Evolutionary conservation across 2,113 vertebrate species (phyloP).

Genomic region (Labrus mixtus): DNA sequence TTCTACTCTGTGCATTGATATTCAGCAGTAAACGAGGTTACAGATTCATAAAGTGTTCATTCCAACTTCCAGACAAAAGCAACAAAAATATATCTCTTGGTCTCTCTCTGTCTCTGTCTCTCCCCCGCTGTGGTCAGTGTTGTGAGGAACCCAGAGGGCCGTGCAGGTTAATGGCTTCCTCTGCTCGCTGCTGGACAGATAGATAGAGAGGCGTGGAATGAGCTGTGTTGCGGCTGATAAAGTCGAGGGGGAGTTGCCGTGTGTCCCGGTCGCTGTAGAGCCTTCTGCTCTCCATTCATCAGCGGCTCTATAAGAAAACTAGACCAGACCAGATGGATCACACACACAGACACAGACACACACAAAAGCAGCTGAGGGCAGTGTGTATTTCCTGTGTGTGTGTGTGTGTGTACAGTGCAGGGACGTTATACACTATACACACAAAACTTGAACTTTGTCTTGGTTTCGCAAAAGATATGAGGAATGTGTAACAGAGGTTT

Average conservation of each 20-base stretch:
- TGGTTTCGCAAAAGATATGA: background rate
- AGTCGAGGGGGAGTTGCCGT: slow-evolving; percentile 43
- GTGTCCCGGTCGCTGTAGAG: slow-evolving; percentile 46
- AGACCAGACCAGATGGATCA: slow-evolving; percentile 32
- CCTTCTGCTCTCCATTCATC: slow-evolving; percentile 59
- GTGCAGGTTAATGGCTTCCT: slow-evolving; percentile 55
- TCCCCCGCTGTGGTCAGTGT: slow-evolving; percentile 9
- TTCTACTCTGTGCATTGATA: background rate
- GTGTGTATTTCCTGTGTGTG: slow-evolving; percentile 20
- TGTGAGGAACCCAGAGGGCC: slow-evolving; percentile 28
- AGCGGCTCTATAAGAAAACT: slow-evolving; percentile 21
- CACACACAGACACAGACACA: slow-evolving; percentile 10
- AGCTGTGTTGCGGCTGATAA: slow-evolving; percentile 50
- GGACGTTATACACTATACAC: background rate
- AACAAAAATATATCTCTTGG: background rate
- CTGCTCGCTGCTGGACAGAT: slow-evolving; percentile 42
- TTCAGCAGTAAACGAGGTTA: background rate
- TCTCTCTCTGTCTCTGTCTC: background rate
- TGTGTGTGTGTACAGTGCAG: background rate
- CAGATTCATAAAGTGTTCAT: background rate
- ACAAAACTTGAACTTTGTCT: slow-evolving; percentile 24
- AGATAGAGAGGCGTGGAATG: slow-evolving; percentile 37
- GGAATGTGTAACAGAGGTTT: slow-evolving; percentile 24
- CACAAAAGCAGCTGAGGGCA: background rate
- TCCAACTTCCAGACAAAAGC: background rate